Evolutionary conservation across 2,797 vertebrate species (phyloP).

Genomic region (Morelia viridis): DNA sequence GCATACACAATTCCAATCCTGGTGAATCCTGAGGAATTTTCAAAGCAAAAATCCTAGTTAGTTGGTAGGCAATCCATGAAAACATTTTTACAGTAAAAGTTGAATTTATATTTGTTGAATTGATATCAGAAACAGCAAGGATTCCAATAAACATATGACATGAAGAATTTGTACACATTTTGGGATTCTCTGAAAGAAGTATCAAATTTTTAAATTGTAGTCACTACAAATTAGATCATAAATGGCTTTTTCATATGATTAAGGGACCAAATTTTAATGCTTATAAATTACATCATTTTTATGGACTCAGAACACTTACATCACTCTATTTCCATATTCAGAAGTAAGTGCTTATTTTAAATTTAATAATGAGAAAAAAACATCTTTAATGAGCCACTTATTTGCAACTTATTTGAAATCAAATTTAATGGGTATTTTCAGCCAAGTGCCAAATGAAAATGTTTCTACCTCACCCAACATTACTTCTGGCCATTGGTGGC

Average conservation of each 20-base stretch:
- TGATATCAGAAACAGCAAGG: background rate
- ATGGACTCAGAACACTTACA: background rate
- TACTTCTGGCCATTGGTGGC: background rate
- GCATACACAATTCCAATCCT: background rate
- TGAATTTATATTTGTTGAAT: background rate
- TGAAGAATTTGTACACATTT: background rate
- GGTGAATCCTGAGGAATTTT: background rate
- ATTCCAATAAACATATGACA: background rate
- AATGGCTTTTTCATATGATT: background rate
- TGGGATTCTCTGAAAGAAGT: conserved; percentile 11
- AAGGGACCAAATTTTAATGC: background rate
- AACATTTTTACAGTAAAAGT: background rate
- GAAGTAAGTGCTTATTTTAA: background rate
- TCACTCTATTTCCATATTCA: background rate
- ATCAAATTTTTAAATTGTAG: background rate
- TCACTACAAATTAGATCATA: background rate
- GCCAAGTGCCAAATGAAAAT: background rate
- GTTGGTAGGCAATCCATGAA: background rate
- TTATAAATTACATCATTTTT: background rate
- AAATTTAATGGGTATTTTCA: background rate
- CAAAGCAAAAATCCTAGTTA: background rate
- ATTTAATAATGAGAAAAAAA: background rate
- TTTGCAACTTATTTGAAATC: background rate
- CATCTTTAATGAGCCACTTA: background rate
- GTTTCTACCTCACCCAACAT: conserved; percentile 25